phyloP scores from a whole-genome alignment of 2,113 vertebrate genomes.

The Tylochromis polylepis region DNA sequence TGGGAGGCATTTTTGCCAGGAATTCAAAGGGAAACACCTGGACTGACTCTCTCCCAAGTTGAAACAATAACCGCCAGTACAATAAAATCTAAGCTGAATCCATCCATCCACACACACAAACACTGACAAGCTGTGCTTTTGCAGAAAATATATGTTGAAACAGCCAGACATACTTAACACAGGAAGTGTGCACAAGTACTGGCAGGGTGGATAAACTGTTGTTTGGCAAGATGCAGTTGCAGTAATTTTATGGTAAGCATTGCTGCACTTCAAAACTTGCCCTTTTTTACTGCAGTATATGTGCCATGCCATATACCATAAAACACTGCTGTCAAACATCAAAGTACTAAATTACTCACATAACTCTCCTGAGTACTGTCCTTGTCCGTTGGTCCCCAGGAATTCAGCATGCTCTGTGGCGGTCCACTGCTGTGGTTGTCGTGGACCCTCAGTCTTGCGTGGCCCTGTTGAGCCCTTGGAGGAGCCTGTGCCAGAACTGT shows the following conservation, averaged over 20 bases:
- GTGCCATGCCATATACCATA: background rate
- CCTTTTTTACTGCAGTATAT: background rate
- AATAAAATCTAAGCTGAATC: background rate
- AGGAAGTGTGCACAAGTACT: background rate
- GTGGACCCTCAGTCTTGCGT: constrained; percentile 82
- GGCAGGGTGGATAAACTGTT: background rate
- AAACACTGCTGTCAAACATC: background rate
- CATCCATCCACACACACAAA: background rate
- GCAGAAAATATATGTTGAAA: background rate
- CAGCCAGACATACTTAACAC: background rate
- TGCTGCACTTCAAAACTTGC: background rate
- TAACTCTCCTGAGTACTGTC: constrained; percentile 94
- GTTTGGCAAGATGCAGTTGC: background rate
- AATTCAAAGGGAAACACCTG: background rate
- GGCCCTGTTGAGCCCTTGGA: constrained; percentile 96
- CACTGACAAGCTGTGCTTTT: background rate
- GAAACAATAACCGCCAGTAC: background rate
- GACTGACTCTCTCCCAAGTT: background rate
- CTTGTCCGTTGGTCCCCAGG: constrained; percentile 87
- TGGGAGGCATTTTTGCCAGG: background rate
- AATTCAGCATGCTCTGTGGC: constrained; percentile 88
- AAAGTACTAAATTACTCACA: constrained; percentile 75
- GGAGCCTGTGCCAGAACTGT: constrained; percentile 95
- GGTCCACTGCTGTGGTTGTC: constrained; percentile 80
- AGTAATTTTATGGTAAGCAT: background rate